phyloP scores from a whole-genome alignment of 2,888 invertebrate genomes.

The Tenthredo livida region DNA sequence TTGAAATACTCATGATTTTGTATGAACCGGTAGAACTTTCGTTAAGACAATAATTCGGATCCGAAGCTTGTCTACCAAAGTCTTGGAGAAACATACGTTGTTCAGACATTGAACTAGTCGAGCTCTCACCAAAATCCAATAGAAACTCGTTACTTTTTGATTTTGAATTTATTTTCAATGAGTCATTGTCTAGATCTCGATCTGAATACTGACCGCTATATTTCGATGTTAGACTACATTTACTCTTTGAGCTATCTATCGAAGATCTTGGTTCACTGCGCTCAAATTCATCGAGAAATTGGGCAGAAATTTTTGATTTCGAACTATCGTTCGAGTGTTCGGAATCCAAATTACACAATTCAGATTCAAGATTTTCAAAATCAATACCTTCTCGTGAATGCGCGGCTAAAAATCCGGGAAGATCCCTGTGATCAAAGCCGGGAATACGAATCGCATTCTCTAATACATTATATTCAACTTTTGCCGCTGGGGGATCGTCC shows the following conservation, averaged over 20 bases:
- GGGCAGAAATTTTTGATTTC: conserved; percentile 69
- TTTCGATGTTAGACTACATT: conserved; percentile 62
- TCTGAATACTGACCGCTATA: conserved; percentile 63
- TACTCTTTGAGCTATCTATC: conserved; percentile 63
- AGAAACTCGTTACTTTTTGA: conserved; percentile 67
- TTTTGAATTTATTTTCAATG: conserved; percentile 61
- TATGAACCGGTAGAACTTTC: conserved; percentile 60
- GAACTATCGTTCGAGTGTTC: conserved; percentile 72
- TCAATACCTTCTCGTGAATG: conserved; percentile 76
- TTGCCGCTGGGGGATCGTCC: conserved; percentile 65
- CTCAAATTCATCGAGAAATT: conserved; percentile 65
- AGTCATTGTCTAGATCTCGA: conserved; percentile 63
- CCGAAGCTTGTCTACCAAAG: conserved; percentile 54
- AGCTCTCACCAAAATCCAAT: conserved; percentile 59
- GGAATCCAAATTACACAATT: conserved; percentile 71
- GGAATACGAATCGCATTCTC: conserved; percentile 69
- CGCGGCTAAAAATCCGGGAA: conserved; percentile 71
- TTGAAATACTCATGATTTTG: conserved; percentile 62
- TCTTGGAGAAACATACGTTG: conserved; percentile 54
- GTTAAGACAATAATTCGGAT: conserved; percentile 60
- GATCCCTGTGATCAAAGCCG: conserved; percentile 61
- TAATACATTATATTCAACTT: conserved; percentile 71
- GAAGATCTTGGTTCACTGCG: conserved; percentile 65
- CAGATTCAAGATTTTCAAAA: conserved; percentile 74
- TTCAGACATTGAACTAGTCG: conserved; percentile 38